Percentiles rank a stretch among this genome's conserved stretches.
Conservation (phyloP, 2,888 invertebrate genomes). For the Nasonia oneida region DNA sequence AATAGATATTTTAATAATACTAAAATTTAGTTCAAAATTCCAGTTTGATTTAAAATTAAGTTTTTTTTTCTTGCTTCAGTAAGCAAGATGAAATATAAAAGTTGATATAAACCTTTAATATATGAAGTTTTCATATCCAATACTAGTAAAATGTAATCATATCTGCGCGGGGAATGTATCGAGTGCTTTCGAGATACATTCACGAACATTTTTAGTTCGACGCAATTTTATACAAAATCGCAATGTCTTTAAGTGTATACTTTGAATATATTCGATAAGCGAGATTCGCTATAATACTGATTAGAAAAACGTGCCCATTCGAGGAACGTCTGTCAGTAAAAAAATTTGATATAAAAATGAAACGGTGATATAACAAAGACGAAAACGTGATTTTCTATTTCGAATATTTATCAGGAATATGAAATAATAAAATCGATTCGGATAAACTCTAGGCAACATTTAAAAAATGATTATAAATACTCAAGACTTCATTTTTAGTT, state of each 20-base stretch:
- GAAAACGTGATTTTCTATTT: conserved; percentile 40
- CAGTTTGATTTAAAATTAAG: neutral
- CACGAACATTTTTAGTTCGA: conserved; percentile 35
- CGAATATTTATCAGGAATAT: conserved; percentile 12
- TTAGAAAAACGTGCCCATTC: conserved; percentile 51
- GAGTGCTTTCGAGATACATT: conserved; percentile 55
- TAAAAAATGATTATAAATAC: conserved; percentile 40
- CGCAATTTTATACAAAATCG: conserved; percentile 44
- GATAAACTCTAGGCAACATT: conserved; percentile 30
- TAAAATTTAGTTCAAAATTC: conserved; percentile 5
- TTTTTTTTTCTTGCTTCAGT: neutral
- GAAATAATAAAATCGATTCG: conserved; percentile 31
- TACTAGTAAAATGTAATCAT: conserved; percentile 30
- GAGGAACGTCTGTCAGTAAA: conserved; percentile 56
- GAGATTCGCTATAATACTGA: conserved; percentile 63
- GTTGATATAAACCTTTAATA: neutral
- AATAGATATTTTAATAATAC: neutral
- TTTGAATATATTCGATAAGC: conserved; percentile 60
- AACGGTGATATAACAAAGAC: conserved; percentile 50
- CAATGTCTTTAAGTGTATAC: conserved; percentile 49
- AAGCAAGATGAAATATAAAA: neutral
- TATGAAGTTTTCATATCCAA: neutral
- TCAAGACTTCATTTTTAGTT: conserved; percentile 20
- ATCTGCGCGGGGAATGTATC: conserved; percentile 52
- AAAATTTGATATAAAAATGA: conserved; percentile 59